Conservation (phyloP, 2,888 invertebrate species). For the Galerucella calmariensis region DNA sequence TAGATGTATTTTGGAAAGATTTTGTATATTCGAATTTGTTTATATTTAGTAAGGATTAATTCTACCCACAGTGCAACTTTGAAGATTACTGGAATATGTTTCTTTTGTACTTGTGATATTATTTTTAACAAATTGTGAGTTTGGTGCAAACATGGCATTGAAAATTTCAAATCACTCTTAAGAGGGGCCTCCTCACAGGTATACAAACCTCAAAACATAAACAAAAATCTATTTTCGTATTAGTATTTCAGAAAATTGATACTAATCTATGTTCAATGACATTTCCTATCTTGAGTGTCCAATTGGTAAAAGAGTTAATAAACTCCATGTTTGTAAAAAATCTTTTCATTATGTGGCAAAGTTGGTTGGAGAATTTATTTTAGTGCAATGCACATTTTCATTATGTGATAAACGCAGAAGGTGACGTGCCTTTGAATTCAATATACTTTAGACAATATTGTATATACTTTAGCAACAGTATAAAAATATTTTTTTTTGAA, state of each 20-base stretch:
- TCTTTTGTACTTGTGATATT: neutral
- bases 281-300: neutral
- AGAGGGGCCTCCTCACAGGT: no score
- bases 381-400: slow-evolving; percentile 42
- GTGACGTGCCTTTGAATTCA: slow-evolving; percentile 44
- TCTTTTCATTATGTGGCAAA: slow-evolving; percentile 17
- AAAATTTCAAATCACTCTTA: no score
- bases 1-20: neutral
- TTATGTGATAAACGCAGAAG: slow-evolving; percentile 38
- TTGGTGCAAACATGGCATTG: neutral
- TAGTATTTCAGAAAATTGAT: neutral
- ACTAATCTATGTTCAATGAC: neutral
- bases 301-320: slow-evolving; percentile 13
- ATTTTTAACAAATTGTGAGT: neutral
- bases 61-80: neutral
- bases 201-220: no score
- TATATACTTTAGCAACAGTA: slow-evolving; percentile 29
- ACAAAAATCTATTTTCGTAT: no score
- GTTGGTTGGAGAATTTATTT: slow-evolving; percentile 38
- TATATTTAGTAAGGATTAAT: neutral
- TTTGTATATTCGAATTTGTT: neutral
- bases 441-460: slow-evolving; percentile 40
- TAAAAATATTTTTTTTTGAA: slow-evolving; percentile 34
- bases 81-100: neutral
- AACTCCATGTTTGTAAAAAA: slow-evolving; percentile 31